These are phyloP conservation scores for Cairina moschata DNA, from an alignment of 2,113 vertebrate genomes.

Conservation along the genomic window DNA sequence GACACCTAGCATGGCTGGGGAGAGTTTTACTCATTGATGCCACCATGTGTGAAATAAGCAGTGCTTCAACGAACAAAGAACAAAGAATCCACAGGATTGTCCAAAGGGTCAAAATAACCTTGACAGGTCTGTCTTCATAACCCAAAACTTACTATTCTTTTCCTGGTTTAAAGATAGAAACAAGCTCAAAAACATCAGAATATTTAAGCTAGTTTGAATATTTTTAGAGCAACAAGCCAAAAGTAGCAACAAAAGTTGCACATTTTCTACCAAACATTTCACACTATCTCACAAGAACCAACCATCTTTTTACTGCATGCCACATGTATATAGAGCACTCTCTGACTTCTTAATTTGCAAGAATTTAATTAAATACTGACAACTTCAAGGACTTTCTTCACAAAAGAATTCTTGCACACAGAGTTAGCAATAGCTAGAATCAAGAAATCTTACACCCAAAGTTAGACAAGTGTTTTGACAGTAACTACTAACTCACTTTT, in stretches of 20 bases:
- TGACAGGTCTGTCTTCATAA: neutral
- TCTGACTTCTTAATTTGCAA: neutral
- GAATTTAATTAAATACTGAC: neutral
- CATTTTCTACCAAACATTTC: neutral
- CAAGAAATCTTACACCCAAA: fast-evolving
- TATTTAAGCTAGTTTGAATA: neutral
- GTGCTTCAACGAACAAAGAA: neutral
- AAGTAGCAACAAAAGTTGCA: fast-evolving
- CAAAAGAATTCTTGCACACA: neutral
- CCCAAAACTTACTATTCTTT: neutral
- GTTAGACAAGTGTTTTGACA: neutral
- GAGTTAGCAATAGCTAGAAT: neutral
- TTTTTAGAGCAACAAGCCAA: neutral
- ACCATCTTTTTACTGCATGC: neutral
- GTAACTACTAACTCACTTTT: neutral
- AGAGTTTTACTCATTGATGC: neutral
- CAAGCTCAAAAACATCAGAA: neutral
- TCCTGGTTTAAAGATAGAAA: neutral
- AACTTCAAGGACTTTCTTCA: neutral
- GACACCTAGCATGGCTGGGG: neutral
- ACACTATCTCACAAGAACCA: neutral
- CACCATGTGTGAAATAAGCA: neutral
- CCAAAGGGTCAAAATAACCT: neutral
- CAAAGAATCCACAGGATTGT: too few relatives aligned
- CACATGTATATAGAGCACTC: neutral